Evolutionary conservation across 1,140 invertebrate genomes (phyloP).

Genomic region (Apis dorsata): DNA sequence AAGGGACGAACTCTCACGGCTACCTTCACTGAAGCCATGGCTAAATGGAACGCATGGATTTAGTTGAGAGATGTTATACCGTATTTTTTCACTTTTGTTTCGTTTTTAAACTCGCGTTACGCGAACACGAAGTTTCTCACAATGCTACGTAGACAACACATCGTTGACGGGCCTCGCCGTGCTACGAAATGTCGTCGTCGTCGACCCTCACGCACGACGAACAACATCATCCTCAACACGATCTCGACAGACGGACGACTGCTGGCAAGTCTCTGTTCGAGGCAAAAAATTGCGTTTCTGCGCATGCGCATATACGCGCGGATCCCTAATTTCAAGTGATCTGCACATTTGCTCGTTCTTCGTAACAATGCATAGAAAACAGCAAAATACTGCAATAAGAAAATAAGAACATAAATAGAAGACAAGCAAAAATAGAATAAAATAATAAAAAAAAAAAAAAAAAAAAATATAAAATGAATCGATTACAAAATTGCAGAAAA

Average conservation of each 20-base stretch:
- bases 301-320: conserved; percentile 53
- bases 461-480: not conserved
- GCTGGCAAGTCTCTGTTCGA: conserved; percentile 38
- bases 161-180: conserved; percentile 13
- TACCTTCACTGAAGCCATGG: conserved; percentile 90
- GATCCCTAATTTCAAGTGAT: conserved; percentile 49
- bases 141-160: conserved; percentile 15
- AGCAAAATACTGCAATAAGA: not conserved
- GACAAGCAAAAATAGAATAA: not conserved
- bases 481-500: conserved; percentile 25
- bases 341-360: conserved; percentile 31
- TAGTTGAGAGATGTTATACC: not conserved
- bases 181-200: conserved; percentile 52
- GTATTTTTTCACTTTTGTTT: not conserved
- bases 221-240: conserved; percentile 53
- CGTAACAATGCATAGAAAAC: conserved; percentile 5
- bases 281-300: conserved; percentile 28
- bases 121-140: not conserved
- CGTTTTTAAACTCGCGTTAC: conserved; percentile 22
- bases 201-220: conserved; percentile 41
- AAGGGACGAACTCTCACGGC: conserved; percentile 90
- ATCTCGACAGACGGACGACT: conserved; percentile 54
- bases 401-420: not conserved
- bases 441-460: not conserved
- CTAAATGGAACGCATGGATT: conserved; percentile 64